A percentile compares a stretch with the other conserved stretches of the same genome.
These are phyloP conservation scores for Planiliza haematocheilus DNA, from an alignment of 2,113 vertebrate species.

Conservation along the genomic window DNA sequence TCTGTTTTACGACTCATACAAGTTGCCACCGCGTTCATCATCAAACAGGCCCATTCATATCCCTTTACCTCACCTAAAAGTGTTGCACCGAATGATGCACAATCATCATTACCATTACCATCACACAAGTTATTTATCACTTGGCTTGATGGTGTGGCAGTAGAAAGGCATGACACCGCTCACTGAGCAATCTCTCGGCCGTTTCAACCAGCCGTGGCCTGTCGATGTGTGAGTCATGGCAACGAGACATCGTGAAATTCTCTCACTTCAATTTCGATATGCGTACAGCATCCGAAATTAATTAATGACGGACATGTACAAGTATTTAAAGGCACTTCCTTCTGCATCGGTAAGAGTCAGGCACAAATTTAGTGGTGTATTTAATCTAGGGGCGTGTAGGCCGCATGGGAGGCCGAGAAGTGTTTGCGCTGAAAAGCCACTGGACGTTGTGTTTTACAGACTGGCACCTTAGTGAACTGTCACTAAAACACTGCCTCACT, in stretches of 20 bases:
- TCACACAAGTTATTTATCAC: constrained; percentile 8
- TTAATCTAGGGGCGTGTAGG: constrained; percentile 7
- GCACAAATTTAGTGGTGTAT: constrained; percentile 8
- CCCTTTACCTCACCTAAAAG: not conserved
- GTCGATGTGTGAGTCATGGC: not conserved
- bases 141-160: not conserved
- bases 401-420: constrained; percentile 15
- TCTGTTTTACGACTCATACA: not conserved
- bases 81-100: constrained; percentile 4
- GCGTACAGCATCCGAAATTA: not conserved
- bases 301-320: constrained; percentile 10
- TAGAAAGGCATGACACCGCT: not conserved
- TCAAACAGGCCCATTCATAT: constrained; percentile 16
- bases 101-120: not conserved
- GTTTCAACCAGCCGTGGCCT: not conserved
- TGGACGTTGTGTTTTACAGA: constrained; percentile 37
- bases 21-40: constrained; percentile 4
- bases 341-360: not conserved
- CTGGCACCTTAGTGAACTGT: constrained; percentile 44
- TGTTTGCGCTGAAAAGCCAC: constrained; percentile 31
- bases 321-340: constrained; percentile 10
- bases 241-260: not conserved
- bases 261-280: constrained; percentile 4
- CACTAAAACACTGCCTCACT: constrained; percentile 29
- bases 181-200: not conserved